These are phyloP conservation scores for Callyntrura guangdongensis DNA, from an alignment of 2,888 invertebrate species.

Conservation along the genomic window DNA sequence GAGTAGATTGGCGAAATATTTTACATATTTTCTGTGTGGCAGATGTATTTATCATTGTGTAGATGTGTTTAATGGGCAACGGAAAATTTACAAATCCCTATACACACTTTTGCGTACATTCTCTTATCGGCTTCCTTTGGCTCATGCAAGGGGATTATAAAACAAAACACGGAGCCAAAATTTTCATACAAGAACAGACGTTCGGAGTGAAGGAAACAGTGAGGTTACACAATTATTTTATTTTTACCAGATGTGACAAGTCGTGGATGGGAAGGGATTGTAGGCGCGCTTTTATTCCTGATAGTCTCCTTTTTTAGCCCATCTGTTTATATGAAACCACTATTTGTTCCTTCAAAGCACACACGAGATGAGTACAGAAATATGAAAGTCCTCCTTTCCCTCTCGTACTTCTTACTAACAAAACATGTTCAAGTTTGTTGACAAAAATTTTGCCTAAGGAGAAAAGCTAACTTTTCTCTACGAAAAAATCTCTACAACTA, in stretches of 20 bases:
- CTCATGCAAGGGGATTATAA: neutral
- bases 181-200: neutral
- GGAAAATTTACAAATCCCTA: constrained; percentile 37
- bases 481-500: constrained; percentile 17
- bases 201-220: neutral
- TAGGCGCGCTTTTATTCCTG: neutral
- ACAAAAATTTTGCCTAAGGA: constrained; percentile 63
- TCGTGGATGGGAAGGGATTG: constrained; percentile 32
- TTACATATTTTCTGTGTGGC: constrained; percentile 56
- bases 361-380: constrained; percentile 31
- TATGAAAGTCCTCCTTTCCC: constrained; percentile 28
- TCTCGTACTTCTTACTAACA: constrained; percentile 56
- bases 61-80: constrained; percentile 19
- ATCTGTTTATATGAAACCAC: constrained; percentile 15
- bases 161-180: neutral
- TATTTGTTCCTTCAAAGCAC: constrained; percentile 20
- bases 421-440: constrained; percentile 73
- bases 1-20: constrained; percentile 70
- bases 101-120: constrained; percentile 2
- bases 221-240: constrained; percentile 50
- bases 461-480: constrained; percentile 63
- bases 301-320: constrained; percentile 19
- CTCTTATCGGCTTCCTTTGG: neutral
- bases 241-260: constrained; percentile 59
- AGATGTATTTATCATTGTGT: constrained; percentile 68